phyloP scores from a whole-genome alignment of 2,888 invertebrate species.

The Physocephala rufipes region DNA sequence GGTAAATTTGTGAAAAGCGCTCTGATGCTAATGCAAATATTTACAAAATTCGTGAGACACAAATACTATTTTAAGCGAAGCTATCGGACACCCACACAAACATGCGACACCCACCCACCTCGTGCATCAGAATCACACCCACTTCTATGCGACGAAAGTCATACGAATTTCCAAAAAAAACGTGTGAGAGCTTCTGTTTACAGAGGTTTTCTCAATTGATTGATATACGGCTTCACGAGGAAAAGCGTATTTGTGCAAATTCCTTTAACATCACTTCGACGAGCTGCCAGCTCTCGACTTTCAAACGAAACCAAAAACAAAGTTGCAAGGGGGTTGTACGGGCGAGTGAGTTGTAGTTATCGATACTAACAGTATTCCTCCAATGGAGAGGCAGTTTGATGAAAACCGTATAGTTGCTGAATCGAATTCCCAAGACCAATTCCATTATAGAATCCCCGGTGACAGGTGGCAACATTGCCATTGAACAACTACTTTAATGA shows the following conservation, averaged over 20 bases:
- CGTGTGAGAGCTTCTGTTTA: conserved; percentile 2
- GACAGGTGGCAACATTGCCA: too few relatives aligned
- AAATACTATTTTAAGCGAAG: too few relatives aligned
- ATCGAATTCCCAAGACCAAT: too few relatives aligned
- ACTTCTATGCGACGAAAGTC: neutral
- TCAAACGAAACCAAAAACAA: too few relatives aligned
- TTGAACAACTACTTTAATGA: too few relatives aligned
- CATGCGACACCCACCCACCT: neutral
- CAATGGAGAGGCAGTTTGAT: too few relatives aligned
- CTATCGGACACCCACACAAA: neutral
- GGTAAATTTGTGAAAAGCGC: conserved; percentile 21
- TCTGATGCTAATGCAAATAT: conserved; percentile 13
- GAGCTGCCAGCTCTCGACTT: neutral
- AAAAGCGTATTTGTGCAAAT: neutral
- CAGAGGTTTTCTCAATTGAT: neutral
- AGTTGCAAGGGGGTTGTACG: too few relatives aligned
- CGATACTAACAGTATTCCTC: too few relatives aligned
- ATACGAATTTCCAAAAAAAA: neutral
- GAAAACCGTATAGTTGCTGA: too few relatives aligned
- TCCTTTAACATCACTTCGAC: neutral
- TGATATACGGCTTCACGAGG: neutral
- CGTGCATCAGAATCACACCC: too few relatives aligned
- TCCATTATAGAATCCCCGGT: too few relatives aligned
- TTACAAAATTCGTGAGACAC: conserved; percentile 11
- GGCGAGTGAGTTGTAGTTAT: too few relatives aligned